These are phyloP conservation scores for Typhlomys cinereus DNA, from an alignment of 2,113 vertebrate species.

Conservation along the genomic window DNA sequence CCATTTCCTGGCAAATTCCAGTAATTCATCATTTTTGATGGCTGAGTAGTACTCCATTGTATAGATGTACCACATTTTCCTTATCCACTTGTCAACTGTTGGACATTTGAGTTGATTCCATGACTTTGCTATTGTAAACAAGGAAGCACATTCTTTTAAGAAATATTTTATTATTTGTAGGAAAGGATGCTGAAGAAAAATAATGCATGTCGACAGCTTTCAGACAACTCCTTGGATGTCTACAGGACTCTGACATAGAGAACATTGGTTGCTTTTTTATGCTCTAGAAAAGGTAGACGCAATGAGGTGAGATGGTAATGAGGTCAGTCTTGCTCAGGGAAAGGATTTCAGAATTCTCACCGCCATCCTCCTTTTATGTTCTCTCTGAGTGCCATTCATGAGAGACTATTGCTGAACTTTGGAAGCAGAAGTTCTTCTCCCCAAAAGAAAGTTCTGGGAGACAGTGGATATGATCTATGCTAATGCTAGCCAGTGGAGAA, in stretches of 20 bases:
- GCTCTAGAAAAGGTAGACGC: not conserved
- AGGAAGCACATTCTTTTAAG: not conserved
- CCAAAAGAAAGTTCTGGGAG: not conserved
- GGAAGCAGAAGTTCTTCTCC: not conserved
- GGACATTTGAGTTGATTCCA: no score
- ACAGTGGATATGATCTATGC: not conserved
- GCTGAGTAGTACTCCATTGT: no score
- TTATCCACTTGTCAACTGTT: no score
- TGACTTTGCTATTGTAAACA: no score
- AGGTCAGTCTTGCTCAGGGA: not conserved
- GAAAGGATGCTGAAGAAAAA: not conserved
- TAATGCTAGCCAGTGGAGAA: not conserved
- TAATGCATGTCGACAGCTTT: not conserved
- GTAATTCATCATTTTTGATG: no score
- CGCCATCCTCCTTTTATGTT: not conserved
- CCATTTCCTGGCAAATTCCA: no score
- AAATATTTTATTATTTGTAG: not conserved
- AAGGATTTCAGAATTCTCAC: not conserved
- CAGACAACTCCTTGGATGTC: not conserved
- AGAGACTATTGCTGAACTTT: not conserved
- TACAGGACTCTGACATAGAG: not conserved
- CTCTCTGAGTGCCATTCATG: not conserved
- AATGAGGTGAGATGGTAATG: not conserved
- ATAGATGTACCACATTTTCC: no score
- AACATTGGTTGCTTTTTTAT: not conserved